Conservation (phyloP, 2,888 invertebrate genomes). For the Dryobota labecula region DNA sequence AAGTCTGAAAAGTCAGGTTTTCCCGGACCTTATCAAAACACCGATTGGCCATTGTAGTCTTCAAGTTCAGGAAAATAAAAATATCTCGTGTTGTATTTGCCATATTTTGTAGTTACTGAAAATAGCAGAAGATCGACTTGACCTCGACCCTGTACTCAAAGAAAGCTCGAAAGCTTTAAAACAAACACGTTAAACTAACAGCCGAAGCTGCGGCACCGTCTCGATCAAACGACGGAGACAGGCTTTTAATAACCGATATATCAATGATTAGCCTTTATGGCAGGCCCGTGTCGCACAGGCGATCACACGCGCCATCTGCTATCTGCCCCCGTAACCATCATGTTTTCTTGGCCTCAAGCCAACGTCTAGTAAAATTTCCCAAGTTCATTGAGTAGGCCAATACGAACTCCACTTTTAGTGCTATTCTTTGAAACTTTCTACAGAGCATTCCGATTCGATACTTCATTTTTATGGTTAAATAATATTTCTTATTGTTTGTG, state of each 20-base stretch:
- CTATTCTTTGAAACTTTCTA: conserved; percentile 71
- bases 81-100: not conserved
- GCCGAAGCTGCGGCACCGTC: conserved; percentile 27
- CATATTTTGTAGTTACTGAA: conserved; percentile 26
- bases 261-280: conserved; percentile 49
- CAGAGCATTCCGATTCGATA: conserved; percentile 31
- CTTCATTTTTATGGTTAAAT: conserved; percentile 17
- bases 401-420: conserved; percentile 72
- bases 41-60: not conserved
- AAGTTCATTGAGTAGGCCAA: conserved; percentile 81
- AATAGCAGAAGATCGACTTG: conserved; percentile 21
- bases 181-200: conserved; percentile 42
- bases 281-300: conserved; percentile 62
- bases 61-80: not conserved
- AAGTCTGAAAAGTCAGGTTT: not conserved
- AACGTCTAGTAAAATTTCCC: conserved; percentile 76
- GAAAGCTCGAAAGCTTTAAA: conserved; percentile 35
- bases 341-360: conserved; percentile 77
- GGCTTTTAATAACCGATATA: conserved; percentile 51
- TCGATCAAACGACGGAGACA: conserved; percentile 45
- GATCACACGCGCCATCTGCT: conserved; percentile 70
- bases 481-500: conserved; percentile 40
- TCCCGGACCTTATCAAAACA: not conserved
- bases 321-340: conserved; percentile 69
- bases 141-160: conserved; percentile 43